These are phyloP conservation scores for Diarsia brunnea DNA, from an alignment of 2,888 invertebrate genomes.

Conservation along the genomic window DNA sequence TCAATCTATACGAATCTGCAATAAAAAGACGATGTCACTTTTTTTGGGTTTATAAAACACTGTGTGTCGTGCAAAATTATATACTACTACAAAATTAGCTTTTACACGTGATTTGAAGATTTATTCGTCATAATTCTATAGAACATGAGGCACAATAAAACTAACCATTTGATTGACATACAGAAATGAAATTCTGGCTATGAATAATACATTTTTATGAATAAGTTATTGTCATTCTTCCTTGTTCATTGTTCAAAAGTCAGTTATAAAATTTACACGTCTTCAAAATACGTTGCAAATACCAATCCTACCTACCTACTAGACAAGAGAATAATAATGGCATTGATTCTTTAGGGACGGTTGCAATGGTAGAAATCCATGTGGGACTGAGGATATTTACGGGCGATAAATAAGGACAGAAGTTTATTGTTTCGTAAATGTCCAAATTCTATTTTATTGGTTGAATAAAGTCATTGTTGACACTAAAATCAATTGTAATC, in stretches of 20 bases:
- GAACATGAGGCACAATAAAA: constrained; percentile 1
- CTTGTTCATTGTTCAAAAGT: constrained; percentile 7
- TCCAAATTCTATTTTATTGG: constrained; percentile 32
- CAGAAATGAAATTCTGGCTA: neutral
- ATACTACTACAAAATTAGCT: neutral
- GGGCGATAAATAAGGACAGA: constrained; percentile 30
- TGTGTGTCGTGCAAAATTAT: constrained; percentile 21
- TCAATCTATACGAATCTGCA: too few relatives aligned
- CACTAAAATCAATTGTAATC: constrained; percentile 37
- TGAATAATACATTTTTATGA: constrained; percentile 28
- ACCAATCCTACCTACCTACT: constrained; percentile 1
- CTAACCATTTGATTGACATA: constrained; percentile 4
- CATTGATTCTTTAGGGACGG: constrained; percentile 8
- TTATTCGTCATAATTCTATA: constrained; percentile 2
- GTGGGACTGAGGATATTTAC: constrained; percentile 32
- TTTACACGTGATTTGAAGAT: constrained; percentile 19
- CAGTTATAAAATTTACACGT: constrained; percentile 3
- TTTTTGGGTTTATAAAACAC: too few relatives aligned
- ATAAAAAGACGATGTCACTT: too few relatives aligned
- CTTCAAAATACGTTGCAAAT: constrained; percentile 19
- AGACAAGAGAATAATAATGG: constrained; percentile 6
- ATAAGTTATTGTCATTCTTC: constrained; percentile 12
- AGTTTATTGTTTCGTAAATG: constrained; percentile 41
- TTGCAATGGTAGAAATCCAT: neutral
- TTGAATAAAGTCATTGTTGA: constrained; percentile 40